Percentiles rank a stretch among this genome's conserved stretches.
phyloP scores from a whole-genome alignment of 2,797 vertebrate genomes.

The Tiaroga cobitis region DNA sequence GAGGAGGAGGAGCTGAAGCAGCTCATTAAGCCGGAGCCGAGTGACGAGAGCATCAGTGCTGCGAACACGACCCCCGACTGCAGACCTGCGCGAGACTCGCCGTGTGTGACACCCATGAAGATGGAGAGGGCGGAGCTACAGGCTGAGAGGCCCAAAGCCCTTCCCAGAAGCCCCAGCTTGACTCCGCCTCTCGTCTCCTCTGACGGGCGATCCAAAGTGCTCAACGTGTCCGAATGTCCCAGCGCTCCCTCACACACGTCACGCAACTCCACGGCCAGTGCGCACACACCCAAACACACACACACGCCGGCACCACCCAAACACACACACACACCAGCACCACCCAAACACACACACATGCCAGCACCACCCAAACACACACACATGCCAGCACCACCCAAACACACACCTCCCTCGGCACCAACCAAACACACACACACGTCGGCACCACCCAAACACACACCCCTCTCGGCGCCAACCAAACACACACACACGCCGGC shows the following conservation, averaged over 20 bases:
- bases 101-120: constrained; percentile 75
- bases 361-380: not conserved
- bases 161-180: constrained; percentile 68
- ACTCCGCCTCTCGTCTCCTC: constrained; percentile 61
- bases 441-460: not conserved
- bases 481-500: not conserved
- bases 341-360: constrained; percentile 3
- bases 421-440: no score
- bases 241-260: constrained; percentile 61
- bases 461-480: not conserved
- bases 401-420: no score
- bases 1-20: constrained; percentile 63
- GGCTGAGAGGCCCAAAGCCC: constrained; percentile 67
- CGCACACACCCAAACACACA: constrained; percentile 39
- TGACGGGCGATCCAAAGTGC: constrained; percentile 75
- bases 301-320: constrained; percentile 34
- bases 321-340: not conserved
- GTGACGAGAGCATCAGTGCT: constrained; percentile 56
- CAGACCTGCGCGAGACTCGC: constrained; percentile 68
- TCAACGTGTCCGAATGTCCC: constrained; percentile 67
- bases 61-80: constrained; percentile 66
- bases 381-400: no score
- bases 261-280: not conserved
- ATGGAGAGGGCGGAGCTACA: constrained; percentile 71
- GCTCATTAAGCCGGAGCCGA: constrained; percentile 66